A percentile compares a stretch with the other conserved stretches of the same genome.
Conservation (phyloP, 2,797 vertebrate genomes). For the Molossus alvarezi region DNA sequence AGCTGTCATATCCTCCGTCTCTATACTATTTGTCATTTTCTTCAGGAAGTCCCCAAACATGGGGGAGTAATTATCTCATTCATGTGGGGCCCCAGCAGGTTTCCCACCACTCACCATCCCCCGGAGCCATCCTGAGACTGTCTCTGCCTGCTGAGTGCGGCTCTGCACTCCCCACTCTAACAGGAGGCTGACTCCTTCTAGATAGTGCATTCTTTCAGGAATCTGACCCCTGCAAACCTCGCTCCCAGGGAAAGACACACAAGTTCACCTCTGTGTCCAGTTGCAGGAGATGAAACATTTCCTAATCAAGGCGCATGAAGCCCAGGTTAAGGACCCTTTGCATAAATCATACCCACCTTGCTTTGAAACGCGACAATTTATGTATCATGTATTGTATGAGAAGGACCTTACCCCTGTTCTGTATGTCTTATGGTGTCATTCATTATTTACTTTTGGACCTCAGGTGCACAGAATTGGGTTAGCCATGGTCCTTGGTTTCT, state of each 20-base stretch:
- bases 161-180: neutral
- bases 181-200: neutral
- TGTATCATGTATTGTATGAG: neutral
- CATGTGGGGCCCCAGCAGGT: neutral
- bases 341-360: neutral
- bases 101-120: neutral
- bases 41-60: neutral
- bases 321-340: neutral
- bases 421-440: neutral
- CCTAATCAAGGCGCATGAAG: neutral
- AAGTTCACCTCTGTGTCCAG: neutral
- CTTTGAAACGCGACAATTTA: neutral
- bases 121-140: rapidly evolving
- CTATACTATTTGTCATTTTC: neutral
- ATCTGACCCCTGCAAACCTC: neutral
- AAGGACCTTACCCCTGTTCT: neutral
- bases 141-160: neutral
- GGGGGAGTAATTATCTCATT: neutral
- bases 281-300: neutral
- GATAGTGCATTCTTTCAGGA: neutral
- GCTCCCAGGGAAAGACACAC: neutral
- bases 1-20: rapidly evolving
- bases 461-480: neutral
- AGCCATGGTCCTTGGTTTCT: neutral
- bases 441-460: neutral